Evolutionary conservation across 2,888 invertebrate genomes (phyloP).

Genomic region (Plagodis dolabraria): DNA sequence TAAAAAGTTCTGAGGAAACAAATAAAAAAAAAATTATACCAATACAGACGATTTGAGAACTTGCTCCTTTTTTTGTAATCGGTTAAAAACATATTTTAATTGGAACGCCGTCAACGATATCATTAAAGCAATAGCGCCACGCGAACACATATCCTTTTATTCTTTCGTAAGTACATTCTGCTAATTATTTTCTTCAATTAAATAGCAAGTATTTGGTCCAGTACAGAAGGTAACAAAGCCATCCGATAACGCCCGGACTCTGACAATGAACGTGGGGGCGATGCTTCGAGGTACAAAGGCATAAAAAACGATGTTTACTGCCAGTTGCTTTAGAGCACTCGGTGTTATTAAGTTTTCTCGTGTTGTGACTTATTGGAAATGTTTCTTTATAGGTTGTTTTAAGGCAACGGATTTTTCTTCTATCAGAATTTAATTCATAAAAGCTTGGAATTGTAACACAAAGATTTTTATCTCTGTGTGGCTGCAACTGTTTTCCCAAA

Average conservation of each 20-base stretch:
- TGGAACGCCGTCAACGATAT: no score
- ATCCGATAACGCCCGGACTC: slow-evolving; percentile 6
- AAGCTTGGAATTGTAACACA: background rate
- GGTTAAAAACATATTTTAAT: no score
- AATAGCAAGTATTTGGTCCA: background rate
- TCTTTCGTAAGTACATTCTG: no score
- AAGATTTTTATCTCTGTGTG: no score
- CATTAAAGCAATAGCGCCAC: no score
- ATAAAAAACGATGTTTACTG: slow-evolving; percentile 15
- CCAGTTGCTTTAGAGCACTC: slow-evolving; percentile 4
- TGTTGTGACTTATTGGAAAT: slow-evolving; percentile 16
- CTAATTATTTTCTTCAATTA: no score
- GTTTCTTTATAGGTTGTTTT: slow-evolving; percentile 1
- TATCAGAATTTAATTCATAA: background rate
- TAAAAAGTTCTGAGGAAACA: no score
- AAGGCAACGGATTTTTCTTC: background rate
- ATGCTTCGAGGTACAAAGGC: slow-evolving; percentile 6
- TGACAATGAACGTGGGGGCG: slow-evolving; percentile 3
- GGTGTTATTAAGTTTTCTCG: slow-evolving; percentile 12
- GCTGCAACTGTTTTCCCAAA: no score
- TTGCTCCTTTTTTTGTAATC: no score
- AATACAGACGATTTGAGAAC: no score
- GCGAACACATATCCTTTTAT: no score
- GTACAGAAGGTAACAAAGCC: slow-evolving; percentile 5
- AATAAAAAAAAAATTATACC: no score